Percentiles rank a stretch among this genome's conserved stretches.
Conservation (phyloP, 1,140 invertebrate genomes). For the Stegodyphus dumicola region DNA sequence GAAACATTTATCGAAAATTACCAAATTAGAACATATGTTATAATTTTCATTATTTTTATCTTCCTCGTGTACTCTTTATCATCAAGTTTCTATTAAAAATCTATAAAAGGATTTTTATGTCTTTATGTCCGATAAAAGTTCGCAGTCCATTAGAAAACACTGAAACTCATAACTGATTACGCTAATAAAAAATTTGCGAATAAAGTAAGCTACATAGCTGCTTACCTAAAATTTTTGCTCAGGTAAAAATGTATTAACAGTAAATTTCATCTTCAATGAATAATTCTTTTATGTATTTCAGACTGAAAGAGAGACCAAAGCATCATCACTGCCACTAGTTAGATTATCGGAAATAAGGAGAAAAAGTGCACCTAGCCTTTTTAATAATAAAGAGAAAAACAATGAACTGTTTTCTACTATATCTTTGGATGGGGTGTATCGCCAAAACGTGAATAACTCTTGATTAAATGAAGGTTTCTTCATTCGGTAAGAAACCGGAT, state of each 20-base stretch:
- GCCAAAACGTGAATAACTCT: not conserved
- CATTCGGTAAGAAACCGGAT: not conserved
- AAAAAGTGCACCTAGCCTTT: conserved; percentile 15
- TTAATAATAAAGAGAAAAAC: conserved; percentile 25
- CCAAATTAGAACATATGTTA: too few relatives aligned
- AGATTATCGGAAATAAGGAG: not conserved
- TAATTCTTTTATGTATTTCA: not conserved
- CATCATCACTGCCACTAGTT: conserved; percentile 27
- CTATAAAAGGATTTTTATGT: too few relatives aligned
- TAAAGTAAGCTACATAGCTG: not conserved
- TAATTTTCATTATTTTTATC: too few relatives aligned
- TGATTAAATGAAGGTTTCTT: conserved; percentile 7
- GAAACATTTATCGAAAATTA: too few relatives aligned
- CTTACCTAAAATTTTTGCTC: not conserved
- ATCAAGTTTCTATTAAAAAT: too few relatives aligned
- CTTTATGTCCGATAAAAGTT: too few relatives aligned
- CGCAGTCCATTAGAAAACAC: too few relatives aligned
- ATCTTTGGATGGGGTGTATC: conserved; percentile 35
- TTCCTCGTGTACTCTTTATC: too few relatives aligned
- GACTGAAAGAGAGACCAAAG: conserved; percentile 9
- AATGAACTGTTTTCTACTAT: conserved; percentile 3
- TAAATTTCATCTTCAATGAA: not conserved
- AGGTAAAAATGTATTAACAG: not conserved
- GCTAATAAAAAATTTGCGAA: not conserved
- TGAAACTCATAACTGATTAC: not conserved